A percentile compares a stretch with the other conserved stretches of the same genome.
Evolutionary conservation across 2,888 invertebrate genomes (phyloP).

Genomic region (Eudiplozoon nipponicum): DNA sequence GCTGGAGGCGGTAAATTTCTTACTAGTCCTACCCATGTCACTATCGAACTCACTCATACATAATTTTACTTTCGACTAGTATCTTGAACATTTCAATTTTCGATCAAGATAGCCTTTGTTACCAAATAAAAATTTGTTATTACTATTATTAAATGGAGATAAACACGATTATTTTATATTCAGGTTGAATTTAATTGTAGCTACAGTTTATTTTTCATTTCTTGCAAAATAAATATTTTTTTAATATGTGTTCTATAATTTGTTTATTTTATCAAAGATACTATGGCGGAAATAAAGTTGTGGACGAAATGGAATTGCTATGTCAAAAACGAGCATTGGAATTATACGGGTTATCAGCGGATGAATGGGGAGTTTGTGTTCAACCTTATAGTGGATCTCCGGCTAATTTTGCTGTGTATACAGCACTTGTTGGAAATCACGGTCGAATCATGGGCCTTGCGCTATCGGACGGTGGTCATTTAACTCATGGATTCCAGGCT

Average conservation of each 20-base stretch:
- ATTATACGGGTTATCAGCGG: conserved; percentile 43
- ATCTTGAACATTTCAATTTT: too few relatives aligned
- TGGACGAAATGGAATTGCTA: conserved; percentile 61
- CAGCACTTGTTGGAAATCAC: conserved; percentile 48
- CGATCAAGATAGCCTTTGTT: too few relatives aligned
- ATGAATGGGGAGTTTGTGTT: conserved; percentile 76
- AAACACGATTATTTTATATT: too few relatives aligned
- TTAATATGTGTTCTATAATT: too few relatives aligned
- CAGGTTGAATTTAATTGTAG: too few relatives aligned
- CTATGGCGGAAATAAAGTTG: conserved; percentile 79
- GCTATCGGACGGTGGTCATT: conserved; percentile 74
- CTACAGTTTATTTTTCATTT: not conserved
- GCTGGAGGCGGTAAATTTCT: too few relatives aligned
- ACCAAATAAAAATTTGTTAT: too few relatives aligned
- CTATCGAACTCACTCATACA: too few relatives aligned
- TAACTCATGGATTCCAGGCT: conserved; percentile 45
- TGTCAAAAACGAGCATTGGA: conserved; percentile 50
- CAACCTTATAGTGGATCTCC: conserved; percentile 80
- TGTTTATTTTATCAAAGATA: too few relatives aligned
- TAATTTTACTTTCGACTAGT: too few relatives aligned
- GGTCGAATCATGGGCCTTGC: conserved; percentile 75
- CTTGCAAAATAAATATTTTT: not conserved
- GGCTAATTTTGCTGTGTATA: conserved; percentile 82
- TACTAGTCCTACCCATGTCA: too few relatives aligned
- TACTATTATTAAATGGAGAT: too few relatives aligned